Evolutionary conservation across 1,140 invertebrate species (phyloP), one percentile per base, ranked within the genome.

Genomic region (Saxidomus purpurata): DNA sequence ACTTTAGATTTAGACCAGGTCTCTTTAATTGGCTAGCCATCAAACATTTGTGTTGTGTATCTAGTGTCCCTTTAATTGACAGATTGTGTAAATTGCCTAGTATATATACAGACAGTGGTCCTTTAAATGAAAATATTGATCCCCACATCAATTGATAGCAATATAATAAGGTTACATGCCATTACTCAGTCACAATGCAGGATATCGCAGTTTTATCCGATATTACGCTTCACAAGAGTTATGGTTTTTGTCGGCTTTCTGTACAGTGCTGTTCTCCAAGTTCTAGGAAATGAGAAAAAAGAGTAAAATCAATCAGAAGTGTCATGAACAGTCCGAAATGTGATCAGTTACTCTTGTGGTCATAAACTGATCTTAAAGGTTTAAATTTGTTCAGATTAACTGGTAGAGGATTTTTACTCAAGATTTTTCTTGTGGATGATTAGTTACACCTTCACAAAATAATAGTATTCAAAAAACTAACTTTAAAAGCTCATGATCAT

Each of bases 131-230:
- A 40, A 22, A 49, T 81, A 81, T 81, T 81, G 79, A 81, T 81
- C 34, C 9, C 8, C 15, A 31, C 52, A n/a, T 22, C 9, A 49
- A 76, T 87, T 81, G 76, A 81, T 81, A 63, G 40, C 43, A 81
- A 71, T 69, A 88, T 69, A 81, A 80, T 81, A 81, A 38, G 28
- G 86, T 80, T 81, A 88, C 74, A 71, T 28, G 47, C 61, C 76
- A 81, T 88, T 81, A 80, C 43, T 43, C 43, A 36, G 31, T 80
- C 31, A 88, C 86, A 88, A 81, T 81, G 34, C 52, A 61, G 77
- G 77, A 88, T 63, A 71, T 69, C 36, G 63, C 25, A 38, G 61
- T 36, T 87, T 88, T 88, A 88, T 88, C 86, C 76, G 43, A 88
- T 88, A 88, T 71, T 36, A 63, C 77, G 43, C 59, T 55, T 79